Conservation (phyloP, 2,113 vertebrate species). For the Phodopus roborovskii region DNA sequence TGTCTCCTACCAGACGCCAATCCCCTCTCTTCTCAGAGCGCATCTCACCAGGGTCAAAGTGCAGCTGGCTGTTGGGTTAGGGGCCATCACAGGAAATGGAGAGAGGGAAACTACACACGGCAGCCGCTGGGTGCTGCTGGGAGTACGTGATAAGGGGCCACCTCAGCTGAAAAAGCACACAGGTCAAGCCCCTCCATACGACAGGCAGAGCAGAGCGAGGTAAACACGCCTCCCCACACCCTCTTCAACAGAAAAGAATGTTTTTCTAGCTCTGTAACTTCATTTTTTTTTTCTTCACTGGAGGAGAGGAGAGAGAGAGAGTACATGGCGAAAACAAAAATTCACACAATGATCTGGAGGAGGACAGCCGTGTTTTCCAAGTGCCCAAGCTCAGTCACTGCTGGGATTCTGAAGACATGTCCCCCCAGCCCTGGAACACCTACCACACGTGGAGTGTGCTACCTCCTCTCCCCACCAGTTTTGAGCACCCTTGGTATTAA, state of each 20-base stretch:
- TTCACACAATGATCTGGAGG: neutral
- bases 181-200: neutral
- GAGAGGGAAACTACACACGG: slow-evolving; percentile 13
- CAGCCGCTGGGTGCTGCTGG: neutral
- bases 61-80: neutral
- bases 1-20: neutral
- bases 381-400: neutral
- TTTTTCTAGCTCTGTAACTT: neutral
- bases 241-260: neutral
- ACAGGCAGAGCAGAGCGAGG: neutral
- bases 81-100: neutral
- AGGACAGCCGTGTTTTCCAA: neutral
- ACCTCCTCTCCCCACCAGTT: neutral
- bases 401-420: neutral
- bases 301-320: neutral
- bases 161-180: neutral
- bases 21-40: neutral
- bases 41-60: neutral
- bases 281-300: neutral
- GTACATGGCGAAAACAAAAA: neutral
- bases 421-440: neutral
- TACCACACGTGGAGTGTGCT: neutral
- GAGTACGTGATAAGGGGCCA: neutral
- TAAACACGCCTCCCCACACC: neutral
- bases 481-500: neutral